These are phyloP conservation scores for Nemapogon koenigi DNA, from an alignment of 2,888 invertebrate species.

Conservation along the genomic window DNA sequence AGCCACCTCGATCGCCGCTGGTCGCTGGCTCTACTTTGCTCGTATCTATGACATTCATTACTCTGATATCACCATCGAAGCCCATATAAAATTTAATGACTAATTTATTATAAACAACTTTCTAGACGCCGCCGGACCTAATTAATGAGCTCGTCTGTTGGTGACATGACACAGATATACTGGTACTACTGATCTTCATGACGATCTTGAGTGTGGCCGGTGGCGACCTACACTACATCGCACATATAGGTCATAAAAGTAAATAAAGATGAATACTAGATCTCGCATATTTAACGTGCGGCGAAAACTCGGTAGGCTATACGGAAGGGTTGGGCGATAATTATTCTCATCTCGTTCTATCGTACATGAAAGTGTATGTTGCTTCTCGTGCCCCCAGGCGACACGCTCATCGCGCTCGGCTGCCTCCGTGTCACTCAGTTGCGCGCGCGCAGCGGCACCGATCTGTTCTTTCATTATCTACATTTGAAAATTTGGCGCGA, in stretches of 20 bases:
- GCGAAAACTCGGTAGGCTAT: conserved; percentile 20
- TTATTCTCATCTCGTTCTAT: conserved; percentile 24
- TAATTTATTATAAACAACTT: conserved; percentile 12
- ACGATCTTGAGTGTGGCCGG: too few relatives aligned
- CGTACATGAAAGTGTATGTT: conserved; percentile 18
- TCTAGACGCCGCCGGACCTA: conserved; percentile 5
- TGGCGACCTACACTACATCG: too few relatives aligned
- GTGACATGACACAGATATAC: conserved; percentile 1
- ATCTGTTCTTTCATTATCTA: conserved; percentile 1
- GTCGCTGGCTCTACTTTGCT: too few relatives aligned
- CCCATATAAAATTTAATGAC: conserved; percentile 4
- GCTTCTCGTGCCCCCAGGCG: conserved; percentile 27
- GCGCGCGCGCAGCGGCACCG: conserved; percentile 41
- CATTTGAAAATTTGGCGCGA: conserved; percentile 1
- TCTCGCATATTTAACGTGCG: conserved; percentile 6
- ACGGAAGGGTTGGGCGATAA: conserved; percentile 33
- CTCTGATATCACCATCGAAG: background rate
- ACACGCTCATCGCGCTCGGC: conserved; percentile 31
- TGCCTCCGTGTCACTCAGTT: conserved; percentile 41
- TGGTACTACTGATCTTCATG: too few relatives aligned
- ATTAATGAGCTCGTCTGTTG: conserved; percentile 3
- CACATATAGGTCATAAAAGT: too few relatives aligned
- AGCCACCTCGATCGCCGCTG: too few relatives aligned
- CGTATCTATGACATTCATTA: conserved; percentile 1
- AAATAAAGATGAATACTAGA: too few relatives aligned